A percentile compares a stretch with the other conserved stretches of the same genome.
phyloP scores from a whole-genome alignment of 2,888 invertebrate species.

The Rhingia campestris region DNA sequence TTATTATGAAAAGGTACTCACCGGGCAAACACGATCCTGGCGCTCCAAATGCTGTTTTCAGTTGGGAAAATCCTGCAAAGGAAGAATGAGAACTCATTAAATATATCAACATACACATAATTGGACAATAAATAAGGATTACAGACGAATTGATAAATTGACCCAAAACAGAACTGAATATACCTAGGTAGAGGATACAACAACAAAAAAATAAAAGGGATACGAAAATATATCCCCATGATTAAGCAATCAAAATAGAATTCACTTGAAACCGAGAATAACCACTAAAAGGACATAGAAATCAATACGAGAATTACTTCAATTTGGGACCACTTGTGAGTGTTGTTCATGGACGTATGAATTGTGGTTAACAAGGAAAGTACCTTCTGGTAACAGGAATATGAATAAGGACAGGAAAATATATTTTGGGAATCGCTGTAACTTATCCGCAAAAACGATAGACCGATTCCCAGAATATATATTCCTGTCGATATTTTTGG shows the following conservation, averaged over 20 bases:
- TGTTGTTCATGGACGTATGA: conserved; percentile 17
- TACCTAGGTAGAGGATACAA: neutral
- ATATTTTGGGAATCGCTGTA: too few relatives aligned
- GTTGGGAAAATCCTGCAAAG: conserved; percentile 80
- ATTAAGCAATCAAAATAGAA: conserved; percentile 46
- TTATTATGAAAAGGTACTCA: conserved; percentile 75
- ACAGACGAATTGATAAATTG: conserved; percentile 38
- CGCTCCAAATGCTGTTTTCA: conserved; percentile 80
- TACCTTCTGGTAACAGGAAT: neutral
- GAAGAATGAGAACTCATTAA: conserved; percentile 1
- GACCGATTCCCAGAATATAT: too few relatives aligned
- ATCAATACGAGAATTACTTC: conserved; percentile 23
- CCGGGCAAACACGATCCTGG: conserved; percentile 80
- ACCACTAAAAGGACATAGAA: conserved; percentile 19
- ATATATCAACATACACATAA: conserved; percentile 48
- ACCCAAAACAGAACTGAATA: conserved; percentile 15
- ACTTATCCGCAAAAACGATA: too few relatives aligned
- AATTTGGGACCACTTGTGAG: conserved; percentile 11
- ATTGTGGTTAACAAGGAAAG: conserved; percentile 19
- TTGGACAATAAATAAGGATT: conserved; percentile 44
- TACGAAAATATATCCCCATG: conserved; percentile 44
- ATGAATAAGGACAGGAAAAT: too few relatives aligned
- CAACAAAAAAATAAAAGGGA: conserved; percentile 1
- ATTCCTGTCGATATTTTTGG: too few relatives aligned
- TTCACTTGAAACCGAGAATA: conserved; percentile 23